Conservation (phyloP, 2,797 vertebrate genomes). For the Hybognathus amarus region DNA sequence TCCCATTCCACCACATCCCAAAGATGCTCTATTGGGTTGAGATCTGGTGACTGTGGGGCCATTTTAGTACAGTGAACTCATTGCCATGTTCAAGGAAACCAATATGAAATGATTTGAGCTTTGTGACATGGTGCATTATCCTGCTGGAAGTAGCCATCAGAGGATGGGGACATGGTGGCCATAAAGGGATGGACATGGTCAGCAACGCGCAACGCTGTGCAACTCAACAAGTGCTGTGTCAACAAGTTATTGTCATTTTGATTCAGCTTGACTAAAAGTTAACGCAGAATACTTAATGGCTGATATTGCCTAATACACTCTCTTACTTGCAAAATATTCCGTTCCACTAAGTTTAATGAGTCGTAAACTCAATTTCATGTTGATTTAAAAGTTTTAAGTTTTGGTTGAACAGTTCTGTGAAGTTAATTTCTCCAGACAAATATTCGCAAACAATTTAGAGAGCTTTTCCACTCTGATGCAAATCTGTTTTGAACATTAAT, state of each 20-base stretch:
- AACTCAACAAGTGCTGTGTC: too few relatives aligned
- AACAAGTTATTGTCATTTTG: background rate
- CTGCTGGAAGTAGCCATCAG: too few relatives aligned
- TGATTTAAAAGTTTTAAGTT: constrained; percentile 14
- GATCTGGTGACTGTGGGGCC: too few relatives aligned
- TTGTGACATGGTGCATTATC: too few relatives aligned
- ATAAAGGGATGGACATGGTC: too few relatives aligned
- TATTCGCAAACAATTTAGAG: constrained; percentile 19
- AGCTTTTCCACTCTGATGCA: constrained; percentile 30
- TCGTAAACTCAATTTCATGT: background rate
- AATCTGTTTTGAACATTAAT: constrained; percentile 47
- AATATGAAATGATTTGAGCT: too few relatives aligned
- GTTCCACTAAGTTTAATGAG: background rate
- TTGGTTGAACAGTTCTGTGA: constrained; percentile 7
- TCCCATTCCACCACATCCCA: too few relatives aligned
- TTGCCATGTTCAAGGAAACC: too few relatives aligned
- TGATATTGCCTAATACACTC: background rate
- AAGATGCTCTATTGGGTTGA: too few relatives aligned
- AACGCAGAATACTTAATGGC: background rate
- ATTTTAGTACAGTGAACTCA: too few relatives aligned
- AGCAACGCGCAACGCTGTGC: too few relatives aligned
- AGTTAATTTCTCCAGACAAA: constrained; percentile 28
- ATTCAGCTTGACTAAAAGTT: background rate
- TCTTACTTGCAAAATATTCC: background rate
- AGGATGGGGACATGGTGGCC: too few relatives aligned